Percentiles rank a stretch among this genome's conserved stretches.
phyloP scores from a whole-genome alignment of 2,797 vertebrate species.

The Picus viridis region DNA sequence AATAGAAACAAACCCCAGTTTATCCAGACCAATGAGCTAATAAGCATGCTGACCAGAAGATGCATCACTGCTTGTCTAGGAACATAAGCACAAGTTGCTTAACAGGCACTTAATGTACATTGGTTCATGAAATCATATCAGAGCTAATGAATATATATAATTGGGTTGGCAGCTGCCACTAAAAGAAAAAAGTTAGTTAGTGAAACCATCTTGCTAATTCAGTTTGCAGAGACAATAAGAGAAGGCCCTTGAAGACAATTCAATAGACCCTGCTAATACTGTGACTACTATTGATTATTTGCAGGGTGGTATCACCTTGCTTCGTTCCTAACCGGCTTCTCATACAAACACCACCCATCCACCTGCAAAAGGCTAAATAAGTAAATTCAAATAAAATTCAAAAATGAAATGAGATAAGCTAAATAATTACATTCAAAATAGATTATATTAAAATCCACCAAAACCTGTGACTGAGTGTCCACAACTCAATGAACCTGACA shows the following conservation, averaged over 20 bases:
- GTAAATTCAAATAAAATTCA: neutral
- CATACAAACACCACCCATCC: neutral
- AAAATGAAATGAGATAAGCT: neutral
- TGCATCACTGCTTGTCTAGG: conserved; percentile 39
- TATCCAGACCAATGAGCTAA: conserved; percentile 16
- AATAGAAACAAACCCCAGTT: conserved; percentile 44
- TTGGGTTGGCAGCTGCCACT: conserved; percentile 43
- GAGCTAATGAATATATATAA: conserved; percentile 60
- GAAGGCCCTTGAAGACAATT: conserved; percentile 48
- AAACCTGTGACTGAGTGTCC: neutral
- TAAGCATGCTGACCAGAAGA: neutral
- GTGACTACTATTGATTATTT: neutral
- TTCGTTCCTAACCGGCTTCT: neutral
- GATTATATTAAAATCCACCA: neutral
- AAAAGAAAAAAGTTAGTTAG: conserved; percentile 8
- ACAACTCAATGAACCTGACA: neutral
- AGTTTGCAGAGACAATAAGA: conserved; percentile 43
- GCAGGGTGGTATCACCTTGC: rapidly evolving
- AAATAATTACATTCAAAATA: neutral
- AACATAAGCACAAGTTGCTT: conserved; percentile 47
- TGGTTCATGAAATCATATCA: conserved; percentile 62
- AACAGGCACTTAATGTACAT: conserved; percentile 44
- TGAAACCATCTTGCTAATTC: conserved; percentile 37
- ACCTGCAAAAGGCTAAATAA: neutral
- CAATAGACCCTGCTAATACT: neutral